Evolutionary conservation across 2,888 invertebrate species (phyloP).

Genomic region (Parapristionchus giblindavisi): DNA sequence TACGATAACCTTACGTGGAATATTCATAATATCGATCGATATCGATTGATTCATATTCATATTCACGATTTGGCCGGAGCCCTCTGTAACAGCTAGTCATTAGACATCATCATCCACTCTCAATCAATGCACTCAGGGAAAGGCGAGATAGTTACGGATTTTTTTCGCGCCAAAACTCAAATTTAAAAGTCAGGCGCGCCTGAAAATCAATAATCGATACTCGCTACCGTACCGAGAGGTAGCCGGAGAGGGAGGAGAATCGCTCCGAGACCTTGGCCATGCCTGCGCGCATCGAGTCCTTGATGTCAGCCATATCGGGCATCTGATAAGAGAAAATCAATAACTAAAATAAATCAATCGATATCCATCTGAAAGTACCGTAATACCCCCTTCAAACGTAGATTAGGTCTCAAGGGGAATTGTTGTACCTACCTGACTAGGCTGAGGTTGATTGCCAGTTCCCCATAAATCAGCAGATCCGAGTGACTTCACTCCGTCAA

Average conservation of each 20-base stretch:
- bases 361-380: neutral
- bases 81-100: constrained; percentile 44
- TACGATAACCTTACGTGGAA: no score
- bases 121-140: neutral
- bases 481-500: constrained; percentile 92
- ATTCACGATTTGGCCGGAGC: constrained; percentile 48
- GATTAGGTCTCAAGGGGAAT: neutral
- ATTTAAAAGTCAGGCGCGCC: no score
- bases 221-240: constrained; percentile 47
- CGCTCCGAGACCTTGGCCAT: constrained; percentile 97
- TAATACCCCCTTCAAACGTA: neutral
- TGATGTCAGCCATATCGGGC: constrained; percentile 91
- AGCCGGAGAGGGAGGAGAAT: constrained; percentile 80
- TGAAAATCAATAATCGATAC: no score
- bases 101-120: neutral
- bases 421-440: constrained; percentile 41
- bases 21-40: no score
- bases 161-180: neutral
- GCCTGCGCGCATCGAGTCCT: constrained; percentile 94
- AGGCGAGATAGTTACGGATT: neutral
- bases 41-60: no score
- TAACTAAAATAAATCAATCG: neutral
- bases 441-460: constrained; percentile 68
- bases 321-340: constrained; percentile 40
- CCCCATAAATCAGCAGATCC: constrained; percentile 96